Base-by-base conservation (phyloP, 1,140 invertebrate genomes). In the Meloidogyne exigua region DNA sequence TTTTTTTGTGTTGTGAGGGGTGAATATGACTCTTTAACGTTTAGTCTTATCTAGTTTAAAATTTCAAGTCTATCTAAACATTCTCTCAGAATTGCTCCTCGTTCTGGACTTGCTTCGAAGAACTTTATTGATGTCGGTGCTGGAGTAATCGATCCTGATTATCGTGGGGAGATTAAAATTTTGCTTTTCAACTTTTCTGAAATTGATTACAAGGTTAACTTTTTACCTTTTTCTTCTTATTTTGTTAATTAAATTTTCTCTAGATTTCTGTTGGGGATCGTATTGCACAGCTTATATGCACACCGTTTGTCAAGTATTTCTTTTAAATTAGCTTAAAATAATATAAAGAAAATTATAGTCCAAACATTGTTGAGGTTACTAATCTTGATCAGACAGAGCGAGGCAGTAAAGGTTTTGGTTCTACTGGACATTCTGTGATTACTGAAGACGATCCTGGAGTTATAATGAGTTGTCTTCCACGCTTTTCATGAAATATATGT, bases 71-170 rank as follows among this genome's bases (percentile, higher is more conserved):
- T 18, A 49, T 49, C 18, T 1, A 57, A n/a, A 5, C 7, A 57
- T 9, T 57, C 21, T 39, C 9, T 9, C 7, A 57, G 49, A 82
- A 91, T 99, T 44, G 96, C 96, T 4, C 96, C 97, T 9, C 91
- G 96, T 72, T 98, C 95, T 75, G 96, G 96, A 0, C 89, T 99
- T 49, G 95, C 96, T 32, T 91, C 92, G 62, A 99, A 99, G 89
- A 91, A 96, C 88, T 93, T 93, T 77, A 96, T 99, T 83, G 95
- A 99, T 90, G 94, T 99, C 83, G 96, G 95, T 81, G 92, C 94
- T 89, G 95, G 94, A 67, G 95, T 97, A 0, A 92, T 96, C 68
- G 95, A 97, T 89, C 91, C 92, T 88, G 95, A 96, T 87, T 96
- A 95, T 85, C 91, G 95, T 81, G 96, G 96, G 9, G 93, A 95